phyloP scores from a whole-genome alignment of 1,140 invertebrate species.

The Atta cephalotes region DNA sequence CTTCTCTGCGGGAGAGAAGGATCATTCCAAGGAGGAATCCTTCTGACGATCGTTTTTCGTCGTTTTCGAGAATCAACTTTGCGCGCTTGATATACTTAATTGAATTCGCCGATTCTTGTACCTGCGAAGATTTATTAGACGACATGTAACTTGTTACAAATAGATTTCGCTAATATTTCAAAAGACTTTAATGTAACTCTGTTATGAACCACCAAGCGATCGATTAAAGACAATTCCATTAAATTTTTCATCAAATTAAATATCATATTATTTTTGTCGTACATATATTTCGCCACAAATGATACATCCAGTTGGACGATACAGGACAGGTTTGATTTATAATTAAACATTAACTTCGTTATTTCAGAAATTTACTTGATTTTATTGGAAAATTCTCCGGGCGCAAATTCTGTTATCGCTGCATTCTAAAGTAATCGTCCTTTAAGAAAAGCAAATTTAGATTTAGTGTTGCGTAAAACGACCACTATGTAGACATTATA shows the following conservation, averaged over 20 bases:
- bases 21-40: not conserved
- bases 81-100: constrained; percentile 2
- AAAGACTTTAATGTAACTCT: not conserved
- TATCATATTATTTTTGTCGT: not conserved
- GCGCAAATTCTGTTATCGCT: constrained; percentile 55
- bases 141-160: not conserved
- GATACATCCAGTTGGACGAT: not conserved
- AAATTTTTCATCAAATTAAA: not conserved
- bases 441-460: constrained; percentile 58
- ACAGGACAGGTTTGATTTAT: not conserved
- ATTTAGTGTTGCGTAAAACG: constrained; percentile 46
- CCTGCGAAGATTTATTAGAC: not conserved
- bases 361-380: constrained; percentile 24
- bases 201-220: not conserved
- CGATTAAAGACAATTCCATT: not conserved
- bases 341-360: constrained; percentile 18
- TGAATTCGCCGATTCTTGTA: constrained; percentile 15
- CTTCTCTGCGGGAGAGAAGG: not conserved
- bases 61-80: constrained; percentile 1
- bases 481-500: constrained; percentile 27
- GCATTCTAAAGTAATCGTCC: constrained; percentile 43
- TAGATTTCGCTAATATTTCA: constrained; percentile 14
- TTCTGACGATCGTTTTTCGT: not conserved
- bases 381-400: constrained; percentile 38
- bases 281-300: not conserved